A percentile compares a stretch with the other conserved stretches of the same genome.
Conservation (phyloP, 2,888 invertebrate genomes). For the Erynnis tages region DNA sequence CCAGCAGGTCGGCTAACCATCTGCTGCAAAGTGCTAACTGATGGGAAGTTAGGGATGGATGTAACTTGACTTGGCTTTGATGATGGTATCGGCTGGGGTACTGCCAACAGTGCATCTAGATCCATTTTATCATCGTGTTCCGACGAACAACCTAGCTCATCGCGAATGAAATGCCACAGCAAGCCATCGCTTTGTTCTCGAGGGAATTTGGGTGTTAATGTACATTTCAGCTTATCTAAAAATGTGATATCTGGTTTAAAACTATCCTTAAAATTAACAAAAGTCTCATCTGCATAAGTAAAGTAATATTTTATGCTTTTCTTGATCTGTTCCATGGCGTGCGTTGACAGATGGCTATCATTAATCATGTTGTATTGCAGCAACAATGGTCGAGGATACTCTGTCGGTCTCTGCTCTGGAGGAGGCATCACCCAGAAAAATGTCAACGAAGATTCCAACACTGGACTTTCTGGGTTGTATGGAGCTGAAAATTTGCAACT, state of each 20-base stretch:
- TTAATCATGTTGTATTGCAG: constrained; percentile 92
- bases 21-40: constrained; percentile 74
- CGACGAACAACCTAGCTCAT: constrained; percentile 85
- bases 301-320: constrained; percentile 92
- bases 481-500: constrained; percentile 87
- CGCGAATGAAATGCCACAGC: constrained; percentile 90
- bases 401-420: constrained; percentile 93
- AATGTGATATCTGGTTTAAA: constrained; percentile 88
- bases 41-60: constrained; percentile 70
- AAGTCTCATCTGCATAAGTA: constrained; percentile 73
- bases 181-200: constrained; percentile 88
- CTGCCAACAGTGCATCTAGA: constrained; percentile 79
- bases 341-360: constrained; percentile 90
- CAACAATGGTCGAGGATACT: constrained; percentile 95
- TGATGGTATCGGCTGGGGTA: constrained; percentile 77
- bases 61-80: constrained; percentile 65
- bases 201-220: constrained; percentile 90
- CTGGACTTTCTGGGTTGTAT: constrained; percentile 89
- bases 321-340: constrained; percentile 92
- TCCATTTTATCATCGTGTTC: constrained; percentile 87
- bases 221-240: constrained; percentile 92
- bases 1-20: constrained; percentile 78
- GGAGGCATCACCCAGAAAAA: constrained; percentile 98
- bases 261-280: constrained; percentile 77
- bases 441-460: constrained; percentile 90